Percentiles rank a stretch among this genome's conserved stretches.
Evolutionary conservation across 2,888 invertebrate genomes (phyloP).

Genomic region (Calliphora vomitoria): DNA sequence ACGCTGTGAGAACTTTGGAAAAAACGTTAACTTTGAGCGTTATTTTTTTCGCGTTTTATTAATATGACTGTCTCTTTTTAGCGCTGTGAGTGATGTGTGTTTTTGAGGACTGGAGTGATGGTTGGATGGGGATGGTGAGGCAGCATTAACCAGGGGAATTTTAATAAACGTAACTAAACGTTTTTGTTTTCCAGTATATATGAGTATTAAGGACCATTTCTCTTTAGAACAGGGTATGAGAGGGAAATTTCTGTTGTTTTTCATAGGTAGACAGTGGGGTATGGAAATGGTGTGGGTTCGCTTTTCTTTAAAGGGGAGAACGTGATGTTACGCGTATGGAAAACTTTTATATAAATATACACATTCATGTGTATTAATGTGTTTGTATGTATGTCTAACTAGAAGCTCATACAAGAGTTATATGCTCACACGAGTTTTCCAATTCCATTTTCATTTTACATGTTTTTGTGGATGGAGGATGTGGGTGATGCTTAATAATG

Average conservation of each 20-base stretch:
- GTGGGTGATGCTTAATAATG: conserved; percentile 45
- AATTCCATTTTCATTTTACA: conserved; percentile 20
- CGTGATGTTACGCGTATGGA: conserved; percentile 61
- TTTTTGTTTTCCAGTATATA: conserved; percentile 36
- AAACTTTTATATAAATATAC: conserved; percentile 44
- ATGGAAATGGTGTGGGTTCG: neutral
- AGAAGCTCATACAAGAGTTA: conserved; percentile 66
- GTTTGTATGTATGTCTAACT: conserved; percentile 20
- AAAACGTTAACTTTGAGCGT: conserved; percentile 34
- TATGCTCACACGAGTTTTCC: conserved; percentile 69
- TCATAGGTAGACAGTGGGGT: neutral
- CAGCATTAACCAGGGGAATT: conserved; percentile 14
- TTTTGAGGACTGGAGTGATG: neutral
- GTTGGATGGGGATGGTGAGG: neutral
- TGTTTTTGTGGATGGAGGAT: neutral
- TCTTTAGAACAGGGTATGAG: conserved; percentile 20
- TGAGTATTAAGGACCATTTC: neutral
- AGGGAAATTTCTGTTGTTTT: conserved; percentile 41
- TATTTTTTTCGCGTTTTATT: conserved; percentile 50
- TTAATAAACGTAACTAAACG: conserved; percentile 36
- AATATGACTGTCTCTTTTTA: conserved; percentile 66
- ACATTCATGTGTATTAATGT: conserved; percentile 27
- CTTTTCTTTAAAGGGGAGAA: conserved; percentile 16
- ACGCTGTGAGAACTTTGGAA: neutral
- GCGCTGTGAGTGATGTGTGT: conserved; percentile 31